These are phyloP conservation scores for Kradibia gibbosae DNA, from an alignment of 1,140 invertebrate genomes.

Conservation along the genomic window DNA sequence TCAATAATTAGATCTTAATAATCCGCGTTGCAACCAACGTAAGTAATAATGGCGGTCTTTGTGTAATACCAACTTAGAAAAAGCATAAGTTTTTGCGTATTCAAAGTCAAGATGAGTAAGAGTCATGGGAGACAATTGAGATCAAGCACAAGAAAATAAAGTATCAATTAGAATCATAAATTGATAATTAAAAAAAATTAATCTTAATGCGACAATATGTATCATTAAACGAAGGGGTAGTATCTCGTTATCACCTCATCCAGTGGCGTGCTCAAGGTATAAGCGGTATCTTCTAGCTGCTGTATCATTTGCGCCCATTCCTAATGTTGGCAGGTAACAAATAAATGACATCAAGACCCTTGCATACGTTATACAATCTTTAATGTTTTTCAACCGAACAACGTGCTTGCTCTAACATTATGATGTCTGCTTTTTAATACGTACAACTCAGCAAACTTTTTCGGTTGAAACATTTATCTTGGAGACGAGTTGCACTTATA, in stretches of 20 bases:
- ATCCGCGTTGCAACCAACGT: background rate
- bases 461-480: slow-evolving; percentile 17
- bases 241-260: slow-evolving; percentile 75
- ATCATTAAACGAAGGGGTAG: slow-evolving; percentile 54
- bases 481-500: background rate
- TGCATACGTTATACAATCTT: slow-evolving; percentile 33
- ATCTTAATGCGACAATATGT: slow-evolving; percentile 8
- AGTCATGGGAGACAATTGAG: slow-evolving; percentile 3
- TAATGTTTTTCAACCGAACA: slow-evolving; percentile 35
- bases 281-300: slow-evolving; percentile 84
- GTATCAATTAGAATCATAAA: background rate
- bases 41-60: background rate
- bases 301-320: slow-evolving; percentile 87
- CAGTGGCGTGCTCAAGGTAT: slow-evolving; percentile 82
- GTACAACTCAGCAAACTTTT: slow-evolving; percentile 11
- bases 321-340: slow-evolving; percentile 74
- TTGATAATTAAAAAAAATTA: slow-evolving; percentile 2
- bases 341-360: slow-evolving; percentile 62
- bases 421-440: slow-evolving; percentile 29
- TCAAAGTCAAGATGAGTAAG: background rate
- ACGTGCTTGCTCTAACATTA: slow-evolving; percentile 22
- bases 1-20: background rate
- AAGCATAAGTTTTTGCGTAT: background rate
- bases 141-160: slow-evolving; percentile 1
- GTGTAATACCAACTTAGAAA: background rate